Base-by-base conservation (phyloP, 2,888 invertebrate genomes). In the Polietes domitor region DNA sequence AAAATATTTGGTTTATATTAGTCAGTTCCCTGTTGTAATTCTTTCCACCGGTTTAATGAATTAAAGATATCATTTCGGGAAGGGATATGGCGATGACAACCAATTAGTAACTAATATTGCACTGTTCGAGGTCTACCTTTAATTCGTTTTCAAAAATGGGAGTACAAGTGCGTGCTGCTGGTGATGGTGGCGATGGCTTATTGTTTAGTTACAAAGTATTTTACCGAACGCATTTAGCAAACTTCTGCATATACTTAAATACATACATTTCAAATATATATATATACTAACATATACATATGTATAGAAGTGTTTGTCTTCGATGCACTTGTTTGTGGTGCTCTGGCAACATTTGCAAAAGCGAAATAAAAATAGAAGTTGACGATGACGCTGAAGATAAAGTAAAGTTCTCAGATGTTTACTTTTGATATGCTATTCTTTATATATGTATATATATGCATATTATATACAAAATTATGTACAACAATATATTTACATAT, bases 121-220 rank as follows among this genome's bases (percentile, higher is more conserved):
- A 43, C 24, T 43, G 17, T 2, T 15, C 4, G 68, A 68, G 43
- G 21, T 24, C 68, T 68, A 68, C 15, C 68, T 43, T 17, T 68
- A 43, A 4, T 12, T 15, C 3, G 5, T 58, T 68, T 15, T 24
- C 26, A 24, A 58, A 6, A 58, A 58, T 15, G 58, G 5, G 58
- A 24, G 21, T 43, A 43, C 19, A 68, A 68, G 41, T 68, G 68
- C 68, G 68, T 68, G 7, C 24, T 43, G 41, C 24, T 24, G 43
- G 21, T 43, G 65, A 12, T 65, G 65, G 21, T 41, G 65, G 19
- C 19, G 37, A 65, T 37, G 43, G 43, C 43, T 41, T 43, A 68
- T 68, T 68, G 43, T 43, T 68, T 12, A 24, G 43, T 43, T 68
- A 17, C 68, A 68, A 43, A 68, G 21, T 12, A 68, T 21, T 24